Percentiles rank a stretch among this genome's conserved stretches.
phyloP scores from a whole-genome alignment of 2,888 invertebrate species.

The Apodemia zela region DNA sequence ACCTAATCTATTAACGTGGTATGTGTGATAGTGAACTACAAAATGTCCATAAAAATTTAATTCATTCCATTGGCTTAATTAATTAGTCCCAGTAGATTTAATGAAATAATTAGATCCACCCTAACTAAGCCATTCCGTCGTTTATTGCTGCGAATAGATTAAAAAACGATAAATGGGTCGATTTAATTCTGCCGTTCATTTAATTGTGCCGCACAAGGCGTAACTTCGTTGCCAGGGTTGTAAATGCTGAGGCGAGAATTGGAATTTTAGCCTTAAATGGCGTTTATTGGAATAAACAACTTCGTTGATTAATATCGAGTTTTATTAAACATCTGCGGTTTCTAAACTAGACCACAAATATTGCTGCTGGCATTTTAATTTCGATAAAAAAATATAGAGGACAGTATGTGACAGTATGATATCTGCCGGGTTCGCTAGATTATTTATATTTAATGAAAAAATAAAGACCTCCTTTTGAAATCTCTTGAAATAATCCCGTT shows the following conservation, averaged over 20 bases:
- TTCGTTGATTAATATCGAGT: constrained; percentile 7
- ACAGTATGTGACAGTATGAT: too few relatives aligned
- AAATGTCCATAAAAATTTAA: not conserved
- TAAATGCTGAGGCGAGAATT: not conserved
- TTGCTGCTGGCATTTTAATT: not conserved
- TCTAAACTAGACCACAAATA: not conserved
- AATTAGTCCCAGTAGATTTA: not conserved
- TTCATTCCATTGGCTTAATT: not conserved
- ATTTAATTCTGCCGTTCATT: constrained; percentile 51
- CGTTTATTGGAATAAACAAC: constrained; percentile 10
- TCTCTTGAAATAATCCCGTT: too few relatives aligned
- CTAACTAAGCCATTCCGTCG: not conserved
- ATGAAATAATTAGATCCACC: constrained; percentile 1
- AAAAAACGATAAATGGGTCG: constrained; percentile 33
- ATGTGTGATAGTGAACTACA: not conserved
- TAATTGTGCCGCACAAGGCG: constrained; percentile 53
- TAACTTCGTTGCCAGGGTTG: constrained; percentile 45
- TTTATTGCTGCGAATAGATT: constrained; percentile 5
- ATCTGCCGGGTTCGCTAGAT: too few relatives aligned
- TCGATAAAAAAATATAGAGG: too few relatives aligned
- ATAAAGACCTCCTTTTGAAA: too few relatives aligned
- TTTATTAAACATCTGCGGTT: constrained; percentile 3
- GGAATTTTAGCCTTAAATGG: not conserved
- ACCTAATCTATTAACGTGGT: not conserved
- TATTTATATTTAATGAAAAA: too few relatives aligned